Conservation (phyloP, 2,113 vertebrate genomes). For the Lampris megalopsis region DNA sequence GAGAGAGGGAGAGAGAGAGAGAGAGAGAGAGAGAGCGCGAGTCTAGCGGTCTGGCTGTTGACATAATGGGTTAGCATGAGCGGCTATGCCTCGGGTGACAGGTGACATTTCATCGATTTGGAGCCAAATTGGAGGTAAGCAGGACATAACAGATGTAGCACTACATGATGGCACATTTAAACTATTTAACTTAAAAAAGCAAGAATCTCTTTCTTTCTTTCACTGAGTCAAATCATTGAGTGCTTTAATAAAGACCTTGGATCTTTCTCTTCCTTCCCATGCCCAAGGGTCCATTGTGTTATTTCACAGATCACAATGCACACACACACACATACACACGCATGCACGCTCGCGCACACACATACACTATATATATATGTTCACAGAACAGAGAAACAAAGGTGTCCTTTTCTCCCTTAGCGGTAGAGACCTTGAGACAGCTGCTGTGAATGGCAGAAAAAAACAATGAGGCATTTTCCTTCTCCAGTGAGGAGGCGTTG, state of each 20-base stretch:
- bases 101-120: slow-evolving; percentile 67
- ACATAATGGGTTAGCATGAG: slow-evolving; percentile 39
- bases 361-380: not conserved
- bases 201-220: not conserved
- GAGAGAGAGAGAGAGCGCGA: slow-evolving; percentile 5
- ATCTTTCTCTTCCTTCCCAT: slow-evolving; percentile 4
- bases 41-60: not conserved
- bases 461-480: slow-evolving; percentile 72
- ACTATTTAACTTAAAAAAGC: not conserved
- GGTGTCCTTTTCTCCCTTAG: slow-evolving; percentile 39
- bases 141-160: slow-evolving; percentile 17
- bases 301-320: slow-evolving; percentile 19
- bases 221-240: not conserved
- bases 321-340: slow-evolving; percentile 6
- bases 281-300: slow-evolving; percentile 32
- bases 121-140: slow-evolving; percentile 43
- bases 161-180: slow-evolving; percentile 50
- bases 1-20: slow-evolving; percentile 10
- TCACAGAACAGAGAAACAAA: slow-evolving; percentile 3
- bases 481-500: slow-evolving; percentile 73
- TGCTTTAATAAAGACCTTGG: slow-evolving; percentile 30
- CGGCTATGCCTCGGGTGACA: slow-evolving; percentile 40
- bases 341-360: slow-evolving; percentile 8
- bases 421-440: slow-evolving; percentile 72
- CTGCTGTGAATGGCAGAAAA: slow-evolving; percentile 68